phyloP scores from a whole-genome alignment of 2,797 vertebrate genomes.

The Ataeniobius toweri region DNA sequence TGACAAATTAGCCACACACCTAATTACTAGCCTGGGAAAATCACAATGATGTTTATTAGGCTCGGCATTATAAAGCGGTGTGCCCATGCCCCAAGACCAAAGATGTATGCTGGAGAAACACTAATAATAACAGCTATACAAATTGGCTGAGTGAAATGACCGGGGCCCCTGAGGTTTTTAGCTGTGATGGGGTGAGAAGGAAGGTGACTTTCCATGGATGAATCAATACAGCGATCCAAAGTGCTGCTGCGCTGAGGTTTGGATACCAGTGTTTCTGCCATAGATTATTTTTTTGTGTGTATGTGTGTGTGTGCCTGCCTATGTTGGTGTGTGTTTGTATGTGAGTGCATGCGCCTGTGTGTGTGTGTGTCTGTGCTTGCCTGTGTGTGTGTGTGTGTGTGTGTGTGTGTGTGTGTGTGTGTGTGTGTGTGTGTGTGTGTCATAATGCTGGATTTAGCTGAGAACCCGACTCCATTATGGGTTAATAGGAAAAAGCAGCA shows the following conservation, averaged over 20 bases:
- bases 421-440: constrained; percentile 18
- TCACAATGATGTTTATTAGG: constrained; percentile 79
- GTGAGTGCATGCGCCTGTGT: neutral
- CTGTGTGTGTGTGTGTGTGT: neutral
- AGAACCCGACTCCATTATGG: constrained; percentile 58
- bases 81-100: constrained; percentile 68
- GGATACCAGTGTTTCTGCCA: constrained; percentile 37
- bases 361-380: constrained; percentile 19
- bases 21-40: constrained; percentile 83
- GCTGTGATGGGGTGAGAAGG: constrained; percentile 45
- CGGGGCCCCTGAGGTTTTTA: constrained; percentile 41
- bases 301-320: neutral
- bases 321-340: no score
- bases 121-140: constrained; percentile 76
- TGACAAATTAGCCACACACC: constrained; percentile 80
- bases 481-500: constrained; percentile 59
- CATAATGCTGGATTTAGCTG: constrained; percentile 49
- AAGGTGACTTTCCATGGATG: constrained; percentile 76
- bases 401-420: no score
- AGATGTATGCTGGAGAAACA: constrained; percentile 63
- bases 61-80: constrained; percentile 74
- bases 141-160: constrained; percentile 66
- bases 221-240: constrained; percentile 65
- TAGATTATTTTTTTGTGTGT: constrained; percentile 18
- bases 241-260: constrained; percentile 37